Evolutionary conservation across 2,888 invertebrate species (phyloP).

Genomic region (Graphium colonna): DNA sequence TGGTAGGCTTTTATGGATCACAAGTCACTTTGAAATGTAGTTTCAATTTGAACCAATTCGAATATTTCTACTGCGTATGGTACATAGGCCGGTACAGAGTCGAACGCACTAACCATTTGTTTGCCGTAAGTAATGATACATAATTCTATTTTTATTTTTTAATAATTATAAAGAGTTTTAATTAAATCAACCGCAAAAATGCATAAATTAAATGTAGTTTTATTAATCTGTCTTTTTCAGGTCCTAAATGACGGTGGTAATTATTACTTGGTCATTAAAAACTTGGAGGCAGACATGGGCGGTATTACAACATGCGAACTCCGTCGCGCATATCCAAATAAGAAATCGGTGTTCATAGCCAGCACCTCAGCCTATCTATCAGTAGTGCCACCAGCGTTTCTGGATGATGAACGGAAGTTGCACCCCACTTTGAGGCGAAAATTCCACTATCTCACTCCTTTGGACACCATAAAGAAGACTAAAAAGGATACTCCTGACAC

Average conservation of each 20-base stretch:
- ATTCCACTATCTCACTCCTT: background rate
- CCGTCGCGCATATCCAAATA: conserved; percentile 27
- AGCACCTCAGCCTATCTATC: conserved; percentile 27
- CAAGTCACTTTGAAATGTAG: conserved; percentile 33
- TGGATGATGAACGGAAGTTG: conserved; percentile 3
- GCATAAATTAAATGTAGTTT: background rate
- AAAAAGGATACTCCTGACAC: background rate
- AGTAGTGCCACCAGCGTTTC: conserved; percentile 26
- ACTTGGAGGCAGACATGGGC: conserved; percentile 37
- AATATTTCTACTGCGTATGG: conserved; percentile 39
- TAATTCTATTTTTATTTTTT: background rate
- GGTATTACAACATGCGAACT: conserved; percentile 39
- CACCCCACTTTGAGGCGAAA: background rate
- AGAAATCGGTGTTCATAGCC: conserved; percentile 28
- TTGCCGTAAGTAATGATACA: conserved; percentile 35
- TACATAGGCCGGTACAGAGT: conserved; percentile 36
- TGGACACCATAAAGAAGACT: background rate
- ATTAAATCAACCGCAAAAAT: background rate
- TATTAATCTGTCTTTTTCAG: conserved; percentile 23
- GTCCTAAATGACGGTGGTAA: conserved; percentile 34
- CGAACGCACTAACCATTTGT: conserved; percentile 38
- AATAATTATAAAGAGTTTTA: background rate
- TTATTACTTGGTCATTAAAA: conserved; percentile 35
- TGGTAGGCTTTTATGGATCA: conserved; percentile 35
- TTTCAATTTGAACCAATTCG: conserved; percentile 30